These are phyloP conservation scores for Brachirus orientalis DNA, from an alignment of 2,113 vertebrate genomes.

Conservation along the genomic window DNA sequence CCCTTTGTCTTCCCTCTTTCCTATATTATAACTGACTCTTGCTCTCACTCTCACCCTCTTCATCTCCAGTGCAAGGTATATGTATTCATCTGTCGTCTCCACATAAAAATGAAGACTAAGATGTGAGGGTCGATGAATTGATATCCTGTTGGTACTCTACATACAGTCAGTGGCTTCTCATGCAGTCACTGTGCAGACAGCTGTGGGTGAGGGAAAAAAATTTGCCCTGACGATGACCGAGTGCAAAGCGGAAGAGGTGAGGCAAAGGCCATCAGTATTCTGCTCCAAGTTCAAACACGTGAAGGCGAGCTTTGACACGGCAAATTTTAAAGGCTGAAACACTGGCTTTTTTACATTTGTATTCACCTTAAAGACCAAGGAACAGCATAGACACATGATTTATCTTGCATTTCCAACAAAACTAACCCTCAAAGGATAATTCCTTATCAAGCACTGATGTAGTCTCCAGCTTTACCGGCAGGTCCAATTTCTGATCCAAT, in stretches of 20 bases:
- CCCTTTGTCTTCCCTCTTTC: constrained; percentile 3
- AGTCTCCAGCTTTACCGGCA: too few species aligned
- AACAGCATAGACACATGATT: too few species aligned
- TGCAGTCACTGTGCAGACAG: constrained; percentile 60
- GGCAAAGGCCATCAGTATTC: constrained; percentile 28
- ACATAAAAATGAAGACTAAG: constrained; percentile 54
- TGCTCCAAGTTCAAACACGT: constrained; percentile 5
- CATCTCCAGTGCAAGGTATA: constrained; percentile 14
- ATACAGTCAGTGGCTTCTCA: constrained; percentile 52
- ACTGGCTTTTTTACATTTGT: background rate
- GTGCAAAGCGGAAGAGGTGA: constrained; percentile 2
- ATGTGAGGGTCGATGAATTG: constrained; percentile 58
- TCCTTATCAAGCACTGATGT: too few species aligned
- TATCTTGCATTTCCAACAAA: too few species aligned
- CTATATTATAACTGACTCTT: background rate
- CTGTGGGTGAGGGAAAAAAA: constrained; percentile 42
- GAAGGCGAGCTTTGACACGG: constrained; percentile 1
- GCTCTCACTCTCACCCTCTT: constrained; percentile 5
- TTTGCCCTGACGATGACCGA: constrained; percentile 49
- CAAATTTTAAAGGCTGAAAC: background rate
- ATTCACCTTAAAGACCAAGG: too few species aligned
- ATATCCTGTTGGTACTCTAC: constrained; percentile 63
- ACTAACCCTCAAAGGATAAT: too few species aligned
- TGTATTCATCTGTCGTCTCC: constrained; percentile 38
- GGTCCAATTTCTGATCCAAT: too few species aligned